Base-by-base conservation (phyloP, 1,140 invertebrate species). In the Penaeus vannamei region DNA sequence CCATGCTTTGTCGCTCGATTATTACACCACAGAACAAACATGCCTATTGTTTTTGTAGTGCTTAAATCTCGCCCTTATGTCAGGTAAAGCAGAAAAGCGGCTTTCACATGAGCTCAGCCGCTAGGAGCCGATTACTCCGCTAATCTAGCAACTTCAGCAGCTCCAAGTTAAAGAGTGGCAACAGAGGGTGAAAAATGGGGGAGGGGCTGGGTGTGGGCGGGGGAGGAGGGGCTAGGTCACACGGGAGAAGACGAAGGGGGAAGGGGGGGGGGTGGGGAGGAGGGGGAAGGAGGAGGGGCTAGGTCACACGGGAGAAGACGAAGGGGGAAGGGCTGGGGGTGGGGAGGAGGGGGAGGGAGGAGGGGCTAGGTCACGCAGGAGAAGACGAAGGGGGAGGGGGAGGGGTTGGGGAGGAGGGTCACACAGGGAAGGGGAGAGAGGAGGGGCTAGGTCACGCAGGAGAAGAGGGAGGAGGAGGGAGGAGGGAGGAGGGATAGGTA, bases 21-120 rank as follows among this genome's bases (percentile, higher is more conserved):
- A 83, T 83, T 60, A 64, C 81, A 32, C 81, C 81, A 83, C 59
- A 60, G 60, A 83, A 83, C 53, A 83, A 83, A 83, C 81, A 83
- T 64, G 23, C 26, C 81, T 61, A 83, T 83, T 66, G 61, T 84
- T 66, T 84, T 66, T 84, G 42, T 84, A 84, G 82, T 84, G 82
- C 60, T 84, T 84, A 84, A 84, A 84, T 84, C 82, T 84, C 61
- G 61, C 61, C 82, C 82, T 84, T 84, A 84, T 84, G 82, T 84
- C 61, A 84, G 82, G 82, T 84, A 84, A 84, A 36, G 61, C 81
- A 83, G 81, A 62, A 83, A 83, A 84, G 82, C 61, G 82, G 82
- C 82, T 66, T 84, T 84, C 36, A 42, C 61, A 66, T 64, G 82
- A 23, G 82, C 29, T 84, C 26, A 84, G 82, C 82, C 62, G 19